phyloP scores from a whole-genome alignment of 2,113 vertebrate species.

The Carassius auratus region DNA sequence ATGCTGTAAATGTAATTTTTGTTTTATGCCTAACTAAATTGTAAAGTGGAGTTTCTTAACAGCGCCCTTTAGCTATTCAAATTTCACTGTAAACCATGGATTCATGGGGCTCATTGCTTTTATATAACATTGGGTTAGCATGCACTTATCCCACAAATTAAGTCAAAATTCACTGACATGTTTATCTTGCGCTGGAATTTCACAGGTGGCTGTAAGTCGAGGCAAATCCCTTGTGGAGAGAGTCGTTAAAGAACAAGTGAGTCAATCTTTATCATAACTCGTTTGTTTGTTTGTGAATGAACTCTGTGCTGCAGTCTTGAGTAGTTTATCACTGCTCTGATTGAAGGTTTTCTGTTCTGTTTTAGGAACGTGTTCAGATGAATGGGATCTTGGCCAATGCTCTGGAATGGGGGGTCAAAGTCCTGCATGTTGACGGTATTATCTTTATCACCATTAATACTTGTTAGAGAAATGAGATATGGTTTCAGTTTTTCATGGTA shows the following conservation, averaged over 20 bases:
- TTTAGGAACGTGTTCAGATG: slow-evolving; percentile 85
- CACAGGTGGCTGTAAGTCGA: slow-evolving; percentile 84
- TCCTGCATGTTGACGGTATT: slow-evolving; percentile 92
- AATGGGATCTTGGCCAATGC: slow-evolving; percentile 91
- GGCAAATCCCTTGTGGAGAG: slow-evolving; percentile 91
- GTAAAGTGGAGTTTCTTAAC: no score
- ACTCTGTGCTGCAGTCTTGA: background rate
- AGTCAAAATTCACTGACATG: background rate
- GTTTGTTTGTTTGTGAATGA: slow-evolving; percentile 10
- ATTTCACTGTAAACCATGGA: no score
- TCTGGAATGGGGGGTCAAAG: slow-evolving; percentile 93
- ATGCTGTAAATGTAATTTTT: no score
- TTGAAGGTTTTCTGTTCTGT: slow-evolving; percentile 19
- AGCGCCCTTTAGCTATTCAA: no score
- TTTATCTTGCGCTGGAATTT: slow-evolving; percentile 41
- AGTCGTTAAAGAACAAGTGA: slow-evolving; percentile 91
- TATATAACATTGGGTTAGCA: no score
- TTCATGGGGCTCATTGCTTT: no score
- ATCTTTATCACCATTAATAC: background rate
- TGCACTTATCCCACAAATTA: no score
- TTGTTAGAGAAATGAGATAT: background rate
- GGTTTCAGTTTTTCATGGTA: background rate
- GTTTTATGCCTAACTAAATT: no score
- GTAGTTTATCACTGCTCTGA: background rate
- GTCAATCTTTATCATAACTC: slow-evolving; percentile 46